Evolutionary conservation across 2,113 vertebrate genomes (phyloP).

Genomic region (Apeltes quadracus): DNA sequence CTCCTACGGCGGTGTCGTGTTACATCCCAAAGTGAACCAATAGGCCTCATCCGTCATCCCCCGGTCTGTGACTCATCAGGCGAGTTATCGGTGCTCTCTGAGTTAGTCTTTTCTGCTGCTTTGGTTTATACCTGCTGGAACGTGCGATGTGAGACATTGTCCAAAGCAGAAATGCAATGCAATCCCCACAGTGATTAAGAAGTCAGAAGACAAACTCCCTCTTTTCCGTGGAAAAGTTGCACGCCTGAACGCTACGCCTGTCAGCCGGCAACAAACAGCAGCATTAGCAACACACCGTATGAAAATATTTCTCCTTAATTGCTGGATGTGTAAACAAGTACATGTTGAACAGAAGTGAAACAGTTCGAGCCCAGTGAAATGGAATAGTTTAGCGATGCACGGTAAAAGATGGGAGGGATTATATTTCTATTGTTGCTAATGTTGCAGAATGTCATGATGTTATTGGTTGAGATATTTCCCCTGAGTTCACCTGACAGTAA

Average conservation of each 20-base stretch:
- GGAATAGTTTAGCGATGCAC: too few species aligned
- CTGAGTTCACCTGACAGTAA: neutral
- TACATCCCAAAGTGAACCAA: constrained; percentile 57
- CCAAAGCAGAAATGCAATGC: constrained; percentile 4
- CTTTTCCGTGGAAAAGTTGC: neutral
- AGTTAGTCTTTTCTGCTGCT: constrained; percentile 34
- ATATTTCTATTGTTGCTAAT: neutral
- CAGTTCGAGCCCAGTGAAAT: neutral
- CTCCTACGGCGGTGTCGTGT: constrained; percentile 38
- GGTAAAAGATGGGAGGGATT: neutral
- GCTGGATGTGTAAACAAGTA: neutral
- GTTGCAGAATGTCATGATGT: neutral
- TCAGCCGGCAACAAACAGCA: neutral
- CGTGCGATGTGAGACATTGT: constrained; percentile 28
- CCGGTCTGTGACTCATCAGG: constrained; percentile 62
- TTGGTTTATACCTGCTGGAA: constrained; percentile 49
- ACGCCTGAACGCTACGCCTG: neutral
- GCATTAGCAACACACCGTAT: neutral
- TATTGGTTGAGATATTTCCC: neutral
- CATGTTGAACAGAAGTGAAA: neutral
- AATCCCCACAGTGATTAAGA: neutral
- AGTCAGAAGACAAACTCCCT: neutral
- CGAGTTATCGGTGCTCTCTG: constrained; percentile 62
- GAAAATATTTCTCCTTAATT: neutral
- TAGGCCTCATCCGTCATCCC: constrained; percentile 66